Conservation (phyloP, 2,888 invertebrate genomes). For the Monochamus alternatus region DNA sequence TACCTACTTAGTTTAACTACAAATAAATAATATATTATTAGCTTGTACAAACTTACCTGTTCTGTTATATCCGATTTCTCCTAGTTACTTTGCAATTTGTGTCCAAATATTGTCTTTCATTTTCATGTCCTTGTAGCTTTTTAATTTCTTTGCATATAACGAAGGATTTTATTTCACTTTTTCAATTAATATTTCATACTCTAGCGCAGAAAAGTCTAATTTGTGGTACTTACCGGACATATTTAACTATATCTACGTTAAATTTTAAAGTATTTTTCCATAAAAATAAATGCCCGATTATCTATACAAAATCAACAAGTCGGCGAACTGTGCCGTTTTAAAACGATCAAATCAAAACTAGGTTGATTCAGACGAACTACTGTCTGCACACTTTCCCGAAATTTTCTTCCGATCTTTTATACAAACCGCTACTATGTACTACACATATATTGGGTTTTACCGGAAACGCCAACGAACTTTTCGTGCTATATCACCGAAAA, state of each 20-base stretch:
- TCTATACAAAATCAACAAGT: too few species aligned
- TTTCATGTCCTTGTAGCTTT: slow-evolving; percentile 29
- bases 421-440: too few species aligned
- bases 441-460: too few species aligned
- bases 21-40: too few species aligned
- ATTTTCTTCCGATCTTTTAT: too few species aligned
- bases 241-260: too few species aligned
- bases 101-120: slow-evolving; percentile 21
- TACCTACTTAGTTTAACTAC: too few species aligned
- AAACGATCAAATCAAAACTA: neutral
- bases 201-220: slow-evolving; percentile 21
- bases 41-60: too few species aligned
- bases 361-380: neutral
- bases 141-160: slow-evolving; percentile 29
- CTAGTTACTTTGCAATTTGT: slow-evolving; percentile 19
- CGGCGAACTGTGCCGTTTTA: neutral
- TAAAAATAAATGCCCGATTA: too few species aligned
- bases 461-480: too few species aligned
- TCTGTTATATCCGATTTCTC: neutral
- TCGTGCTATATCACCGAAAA: too few species aligned
- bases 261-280: too few species aligned
- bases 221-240: slow-evolving; percentile 20
- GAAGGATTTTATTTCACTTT: slow-evolving; percentile 27
- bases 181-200: slow-evolving; percentile 28
- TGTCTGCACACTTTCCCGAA: slow-evolving; percentile 12